These are phyloP conservation scores for Blennius ocellaris DNA, from an alignment of 2,113 vertebrate species.

Conservation along the genomic window DNA sequence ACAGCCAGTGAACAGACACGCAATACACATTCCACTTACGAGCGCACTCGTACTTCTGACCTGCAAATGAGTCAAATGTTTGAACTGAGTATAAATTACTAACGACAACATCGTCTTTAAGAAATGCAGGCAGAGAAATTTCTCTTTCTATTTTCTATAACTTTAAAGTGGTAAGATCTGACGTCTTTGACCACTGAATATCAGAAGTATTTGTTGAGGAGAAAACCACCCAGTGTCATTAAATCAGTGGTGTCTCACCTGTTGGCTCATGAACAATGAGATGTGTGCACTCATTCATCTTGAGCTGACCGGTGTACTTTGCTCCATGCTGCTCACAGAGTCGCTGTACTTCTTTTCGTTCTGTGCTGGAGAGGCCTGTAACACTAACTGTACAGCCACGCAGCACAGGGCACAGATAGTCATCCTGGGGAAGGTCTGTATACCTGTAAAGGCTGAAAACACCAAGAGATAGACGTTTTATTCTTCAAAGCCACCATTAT, in stretches of 20 bases:
- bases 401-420: constrained; percentile 90
- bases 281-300: constrained; percentile 98
- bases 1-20: constrained; percentile 93
- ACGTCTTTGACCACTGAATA: not conserved
- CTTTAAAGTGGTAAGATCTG: not conserved
- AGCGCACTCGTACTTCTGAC: constrained; percentile 98
- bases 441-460: constrained; percentile 86
- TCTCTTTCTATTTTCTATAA: not conserved
- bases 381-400: constrained; percentile 94
- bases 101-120: not conserved
- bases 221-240: not conserved
- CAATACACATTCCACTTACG: constrained; percentile 96
- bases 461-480: not conserved
- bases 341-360: constrained; percentile 92
- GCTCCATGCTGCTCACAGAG: constrained; percentile 90
- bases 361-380: constrained; percentile 88
- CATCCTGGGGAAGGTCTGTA: constrained; percentile 87
- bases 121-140: not conserved
- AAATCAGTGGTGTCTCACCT: constrained; percentile 76
- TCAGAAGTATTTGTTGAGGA: not conserved
- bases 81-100: not conserved
- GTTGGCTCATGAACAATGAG: constrained; percentile 94
- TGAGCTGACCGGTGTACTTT: constrained; percentile 92
- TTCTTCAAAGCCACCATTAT: too few species aligned
- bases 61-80: constrained; percentile 70